These are phyloP conservation scores for Saccostrea cuccullata DNA, from an alignment of 1,140 invertebrate genomes.

Conservation along the genomic window DNA sequence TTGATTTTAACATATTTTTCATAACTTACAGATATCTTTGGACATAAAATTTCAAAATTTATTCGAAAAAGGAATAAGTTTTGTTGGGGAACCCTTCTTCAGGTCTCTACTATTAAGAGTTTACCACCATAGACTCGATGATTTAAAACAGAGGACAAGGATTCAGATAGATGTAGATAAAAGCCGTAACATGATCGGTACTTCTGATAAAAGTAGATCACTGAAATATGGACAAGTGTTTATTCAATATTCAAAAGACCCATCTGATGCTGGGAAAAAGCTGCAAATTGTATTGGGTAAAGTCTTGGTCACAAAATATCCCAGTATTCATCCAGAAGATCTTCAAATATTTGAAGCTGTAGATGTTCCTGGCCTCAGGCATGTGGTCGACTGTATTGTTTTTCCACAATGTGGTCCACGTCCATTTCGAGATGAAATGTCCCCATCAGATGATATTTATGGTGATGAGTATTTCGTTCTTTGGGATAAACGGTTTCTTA, in stretches of 20 bases:
- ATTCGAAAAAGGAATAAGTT: constrained; percentile 17
- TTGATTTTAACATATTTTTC: not conserved
- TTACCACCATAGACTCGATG: constrained; percentile 29
- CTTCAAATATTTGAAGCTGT: constrained; percentile 43
- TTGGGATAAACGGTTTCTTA: constrained; percentile 42
- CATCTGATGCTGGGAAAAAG: not conserved
- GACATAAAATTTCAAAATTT: constrained; percentile 23
- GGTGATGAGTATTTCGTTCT: constrained; percentile 53
- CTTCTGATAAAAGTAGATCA: constrained; percentile 33
- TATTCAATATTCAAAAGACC: constrained; percentile 18
- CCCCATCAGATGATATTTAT: constrained; percentile 57
- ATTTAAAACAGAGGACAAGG: constrained; percentile 19
- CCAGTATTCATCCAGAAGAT: constrained; percentile 49
- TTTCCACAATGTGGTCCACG: constrained; percentile 46
- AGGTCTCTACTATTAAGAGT: constrained; percentile 39
- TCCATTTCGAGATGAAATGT: constrained; percentile 54
- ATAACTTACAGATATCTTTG: not conserved
- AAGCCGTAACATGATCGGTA: constrained; percentile 41
- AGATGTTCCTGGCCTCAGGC: constrained; percentile 29
- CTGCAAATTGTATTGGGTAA: not conserved
- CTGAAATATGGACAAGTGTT: constrained; percentile 43
- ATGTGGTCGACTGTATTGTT: constrained; percentile 52
- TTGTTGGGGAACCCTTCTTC: constrained; percentile 44
- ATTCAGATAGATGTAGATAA: constrained; percentile 15
- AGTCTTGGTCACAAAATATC: constrained; percentile 50